Conservation (phyloP, 2,113 vertebrate species). For the Gadus chalcogrammus region DNA sequence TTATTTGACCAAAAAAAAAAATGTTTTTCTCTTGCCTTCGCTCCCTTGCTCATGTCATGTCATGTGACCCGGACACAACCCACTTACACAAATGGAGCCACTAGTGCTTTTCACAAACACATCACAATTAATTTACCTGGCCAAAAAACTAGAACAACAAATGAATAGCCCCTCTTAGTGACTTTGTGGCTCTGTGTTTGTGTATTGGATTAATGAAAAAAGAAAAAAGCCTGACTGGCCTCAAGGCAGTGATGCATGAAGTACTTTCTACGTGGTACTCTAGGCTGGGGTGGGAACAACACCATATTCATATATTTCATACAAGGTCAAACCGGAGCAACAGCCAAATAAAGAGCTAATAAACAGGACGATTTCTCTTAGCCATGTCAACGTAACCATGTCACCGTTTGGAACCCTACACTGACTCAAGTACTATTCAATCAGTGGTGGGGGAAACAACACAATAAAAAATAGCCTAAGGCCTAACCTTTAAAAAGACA, state of each 20-base stretch:
- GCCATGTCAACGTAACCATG: slow-evolving; percentile 51
- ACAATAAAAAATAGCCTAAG: slow-evolving; percentile 57
- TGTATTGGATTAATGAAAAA: too few species aligned
- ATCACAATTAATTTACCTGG: slow-evolving; percentile 28
- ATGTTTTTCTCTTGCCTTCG: slow-evolving; percentile 55
- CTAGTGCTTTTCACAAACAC: too few species aligned
- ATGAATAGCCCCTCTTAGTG: slow-evolving; percentile 55
- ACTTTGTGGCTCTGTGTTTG: slow-evolving; percentile 48
- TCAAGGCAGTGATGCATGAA: slow-evolving; percentile 36
- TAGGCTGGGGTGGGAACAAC: slow-evolving; percentile 27
- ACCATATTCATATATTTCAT: slow-evolving; percentile 33
- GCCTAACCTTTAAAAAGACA: slow-evolving; percentile 72
- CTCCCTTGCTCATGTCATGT: slow-evolving; percentile 51
- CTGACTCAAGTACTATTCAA: slow-evolving; percentile 56
- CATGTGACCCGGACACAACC: slow-evolving; percentile 49
- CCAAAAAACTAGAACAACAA: slow-evolving; percentile 51
- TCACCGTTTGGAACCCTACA: slow-evolving; percentile 62
- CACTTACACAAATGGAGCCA: slow-evolving; percentile 43
- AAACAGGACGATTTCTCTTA: slow-evolving; percentile 58
- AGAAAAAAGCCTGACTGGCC: slow-evolving; percentile 33
- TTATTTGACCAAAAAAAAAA: too few species aligned
- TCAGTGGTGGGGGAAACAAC: slow-evolving; percentile 64
- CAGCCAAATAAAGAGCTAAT: slow-evolving; percentile 51
- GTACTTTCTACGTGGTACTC: slow-evolving; percentile 23
- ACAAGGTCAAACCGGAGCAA: slow-evolving; percentile 56